phyloP scores from a whole-genome alignment of 2,888 invertebrate species.

The Cosmopolites sordidus region DNA sequence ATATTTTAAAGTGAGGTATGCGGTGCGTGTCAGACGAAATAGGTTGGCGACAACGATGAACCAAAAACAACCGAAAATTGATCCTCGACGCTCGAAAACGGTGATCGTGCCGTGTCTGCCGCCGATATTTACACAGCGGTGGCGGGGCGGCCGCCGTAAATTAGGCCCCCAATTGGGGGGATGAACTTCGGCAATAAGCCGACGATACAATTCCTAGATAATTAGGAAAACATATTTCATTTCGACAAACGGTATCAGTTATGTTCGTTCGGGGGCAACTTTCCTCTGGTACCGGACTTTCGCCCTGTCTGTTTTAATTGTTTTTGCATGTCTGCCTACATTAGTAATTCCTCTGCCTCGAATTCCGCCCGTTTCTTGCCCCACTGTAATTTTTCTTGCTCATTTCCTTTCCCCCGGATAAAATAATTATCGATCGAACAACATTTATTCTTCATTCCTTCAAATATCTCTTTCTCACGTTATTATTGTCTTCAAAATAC shows the following conservation, averaged over 20 bases:
- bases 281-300: constrained; percentile 24
- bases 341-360: no score
- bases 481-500: no score
- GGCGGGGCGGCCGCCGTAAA: constrained; percentile 38
- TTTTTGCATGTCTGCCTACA: constrained; percentile 21
- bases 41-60: no score
- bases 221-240: constrained; percentile 43
- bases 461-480: no score
- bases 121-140: constrained; percentile 42
- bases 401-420: no score
- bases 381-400: no score
- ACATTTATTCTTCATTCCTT: no score
- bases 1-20: no score
- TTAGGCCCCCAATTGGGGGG: constrained; percentile 42
- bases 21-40: no score
- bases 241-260: constrained; percentile 31
- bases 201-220: constrained; percentile 34
- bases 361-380: no score
- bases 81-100: constrained; percentile 7
- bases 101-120: constrained; percentile 40
- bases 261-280: constrained; percentile 10
- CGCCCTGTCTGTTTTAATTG: constrained; percentile 23
- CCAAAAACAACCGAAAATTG: no score
- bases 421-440: no score
- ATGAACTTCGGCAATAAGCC: constrained; percentile 43